These are phyloP conservation scores for Manis pentadactyla DNA, from an alignment of 2,797 vertebrate genomes.

Conservation along the genomic window DNA sequence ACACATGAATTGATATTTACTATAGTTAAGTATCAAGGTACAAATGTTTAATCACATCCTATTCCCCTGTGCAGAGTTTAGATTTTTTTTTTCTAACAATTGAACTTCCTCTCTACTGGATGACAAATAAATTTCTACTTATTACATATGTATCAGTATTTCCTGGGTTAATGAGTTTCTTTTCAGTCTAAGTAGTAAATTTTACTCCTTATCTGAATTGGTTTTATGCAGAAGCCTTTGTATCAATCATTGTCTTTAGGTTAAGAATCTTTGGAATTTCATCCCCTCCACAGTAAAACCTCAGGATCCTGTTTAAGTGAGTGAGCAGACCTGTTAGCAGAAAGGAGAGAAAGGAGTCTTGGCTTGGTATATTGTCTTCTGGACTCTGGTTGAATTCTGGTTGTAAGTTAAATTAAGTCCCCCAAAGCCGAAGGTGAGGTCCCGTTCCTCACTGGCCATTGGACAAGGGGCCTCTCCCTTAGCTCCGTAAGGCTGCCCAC, in stretches of 20 bases:
- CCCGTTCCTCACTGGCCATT: not conserved
- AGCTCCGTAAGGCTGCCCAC: rapidly evolving
- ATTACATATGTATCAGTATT: not conserved
- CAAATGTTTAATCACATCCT: not conserved
- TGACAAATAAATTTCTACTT: not conserved
- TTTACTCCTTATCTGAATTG: not conserved
- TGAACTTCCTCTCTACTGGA: not conserved
- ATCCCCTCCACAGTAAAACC: rapidly evolving
- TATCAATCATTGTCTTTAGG: not conserved
- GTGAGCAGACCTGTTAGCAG: not conserved
- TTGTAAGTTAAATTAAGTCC: not conserved
- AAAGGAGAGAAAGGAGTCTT: not conserved
- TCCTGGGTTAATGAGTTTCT: not conserved
- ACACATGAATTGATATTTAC: not conserved
- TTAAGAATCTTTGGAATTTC: not conserved
- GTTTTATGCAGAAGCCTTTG: not conserved
- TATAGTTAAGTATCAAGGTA: not conserved
- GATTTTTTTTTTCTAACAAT: not conserved
- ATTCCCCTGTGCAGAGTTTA: not conserved
- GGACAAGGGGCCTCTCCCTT: not conserved
- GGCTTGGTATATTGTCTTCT: not conserved
- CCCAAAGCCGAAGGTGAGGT: not conserved
- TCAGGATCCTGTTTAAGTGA: not conserved
- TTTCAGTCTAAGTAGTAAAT: not conserved
- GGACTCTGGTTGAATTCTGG: not conserved